Conservation (phyloP, 2,797 vertebrate genomes). For the Toxotes lorentzi region DNA sequence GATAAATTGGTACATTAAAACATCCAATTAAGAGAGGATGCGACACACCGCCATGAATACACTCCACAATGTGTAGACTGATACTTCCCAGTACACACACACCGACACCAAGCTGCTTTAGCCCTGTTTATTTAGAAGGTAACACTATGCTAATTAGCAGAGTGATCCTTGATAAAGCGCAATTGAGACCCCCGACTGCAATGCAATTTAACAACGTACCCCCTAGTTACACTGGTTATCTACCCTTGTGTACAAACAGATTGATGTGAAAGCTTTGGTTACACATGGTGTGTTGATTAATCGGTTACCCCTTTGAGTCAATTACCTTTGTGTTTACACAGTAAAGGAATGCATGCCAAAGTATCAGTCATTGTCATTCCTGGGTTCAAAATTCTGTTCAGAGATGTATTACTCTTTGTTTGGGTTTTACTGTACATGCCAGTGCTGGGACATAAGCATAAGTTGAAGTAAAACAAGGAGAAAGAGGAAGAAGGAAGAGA, state of each 20-base stretch:
- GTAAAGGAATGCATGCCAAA: neutral
- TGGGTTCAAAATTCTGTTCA: neutral
- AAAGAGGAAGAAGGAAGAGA: slow-evolving; percentile 4
- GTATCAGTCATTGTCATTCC: neutral
- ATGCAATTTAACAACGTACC: slow-evolving; percentile 52
- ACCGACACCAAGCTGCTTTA: slow-evolving; percentile 36
- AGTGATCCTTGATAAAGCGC: slow-evolving; percentile 67
- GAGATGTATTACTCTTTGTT: neutral
- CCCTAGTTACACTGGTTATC: slow-evolving; percentile 43
- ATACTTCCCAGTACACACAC: slow-evolving; percentile 38
- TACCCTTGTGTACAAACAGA: slow-evolving; percentile 45
- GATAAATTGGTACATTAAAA: slow-evolving; percentile 82
- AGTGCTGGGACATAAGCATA: neutral
- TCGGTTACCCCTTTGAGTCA: slow-evolving; percentile 8
- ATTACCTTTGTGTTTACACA: slow-evolving; percentile 1
- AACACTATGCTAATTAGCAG: slow-evolving; percentile 71
- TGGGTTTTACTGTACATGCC: neutral
- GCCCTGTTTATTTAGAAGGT: slow-evolving; percentile 63
- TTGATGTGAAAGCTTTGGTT: slow-evolving; percentile 44
- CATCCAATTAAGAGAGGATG: slow-evolving; percentile 81
- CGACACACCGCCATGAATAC: slow-evolving; percentile 63
- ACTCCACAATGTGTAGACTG: slow-evolving; percentile 52
- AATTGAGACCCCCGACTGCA: slow-evolving; percentile 63
- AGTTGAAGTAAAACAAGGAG: neutral
- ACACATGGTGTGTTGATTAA: slow-evolving; percentile 44